Base-by-base conservation (phyloP, 2,113 vertebrate species). In the Herpetotheres cachinnans region DNA sequence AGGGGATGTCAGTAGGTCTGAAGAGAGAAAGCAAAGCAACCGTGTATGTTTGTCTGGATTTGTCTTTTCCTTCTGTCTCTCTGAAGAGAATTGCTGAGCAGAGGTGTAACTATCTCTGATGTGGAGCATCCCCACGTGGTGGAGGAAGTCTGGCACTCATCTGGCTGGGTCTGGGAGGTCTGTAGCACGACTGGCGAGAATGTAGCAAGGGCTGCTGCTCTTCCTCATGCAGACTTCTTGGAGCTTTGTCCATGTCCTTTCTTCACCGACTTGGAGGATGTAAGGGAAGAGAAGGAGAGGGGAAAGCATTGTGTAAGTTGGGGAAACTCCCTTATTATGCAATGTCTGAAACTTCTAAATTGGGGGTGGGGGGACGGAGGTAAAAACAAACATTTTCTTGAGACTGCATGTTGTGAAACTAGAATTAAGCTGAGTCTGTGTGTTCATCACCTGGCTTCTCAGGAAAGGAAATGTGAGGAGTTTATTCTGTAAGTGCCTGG, bases 211-310 rank as follows among this genome's bases (percentile, higher is more conserved):
- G 85, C 50, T 4, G 1, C 52, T 76, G 65, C 16, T 67, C 38
- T 50, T 90, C 52, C 19, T 73, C 32, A 30, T 38, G 55, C 46
- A 71, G 50, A 61, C 70, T 79, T 65, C 49, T 55, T 65, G 58
- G 18, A 44, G 27, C 10, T 82, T 55, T 50, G 16, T 30, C 66
- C 10, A 2, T 0, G 2, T 72, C 9, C 40, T 93, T 27, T 90
- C 62, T 88, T 94, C 25, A 9, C 32, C 4, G 0, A 0, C 82
- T 85, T 7, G 32, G 49, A 82, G 40, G 9, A 42, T 76, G 15
- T 87, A 82, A 93, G 15, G 65, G 56, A 95, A 91, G 52, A 93
- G 54, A 27, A 87, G 34, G 61, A 96, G 46, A 91, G 84, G 32
- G 30, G 24, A 76, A 79, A 94, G 6, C 26, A 25, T 55, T 72